A percentile compares a stretch with the other conserved stretches of the same genome.
These are phyloP conservation scores for Platycheirus rosarum DNA, from an alignment of 2,888 invertebrate genomes.

Conservation along the genomic window DNA sequence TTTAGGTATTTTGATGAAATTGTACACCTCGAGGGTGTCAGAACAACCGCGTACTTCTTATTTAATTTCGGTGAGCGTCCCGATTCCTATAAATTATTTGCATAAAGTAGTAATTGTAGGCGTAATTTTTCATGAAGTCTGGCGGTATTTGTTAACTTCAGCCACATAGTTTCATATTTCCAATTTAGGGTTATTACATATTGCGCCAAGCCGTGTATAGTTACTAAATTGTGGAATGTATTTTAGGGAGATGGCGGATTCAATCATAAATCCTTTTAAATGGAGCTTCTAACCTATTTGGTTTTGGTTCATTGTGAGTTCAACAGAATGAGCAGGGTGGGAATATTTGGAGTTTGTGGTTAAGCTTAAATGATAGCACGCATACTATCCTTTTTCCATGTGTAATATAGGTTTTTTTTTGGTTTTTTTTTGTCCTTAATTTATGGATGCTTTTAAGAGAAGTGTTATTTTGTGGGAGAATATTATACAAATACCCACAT, in stretches of 20 bases:
- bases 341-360: constrained; percentile 48
- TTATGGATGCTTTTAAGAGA: constrained; percentile 42
- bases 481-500: constrained; percentile 32
- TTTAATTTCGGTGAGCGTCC: too few relatives aligned
- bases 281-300: constrained; percentile 1
- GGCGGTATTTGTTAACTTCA: constrained; percentile 42
- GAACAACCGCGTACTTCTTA: too few relatives aligned
- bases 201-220: constrained; percentile 8
- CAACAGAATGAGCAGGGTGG: constrained; percentile 11
- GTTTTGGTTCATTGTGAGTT: constrained; percentile 4
- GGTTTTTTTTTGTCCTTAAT: constrained; percentile 1
- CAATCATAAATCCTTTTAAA: constrained; percentile 49
- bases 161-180: constrained; percentile 65
- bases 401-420: too few relatives aligned
- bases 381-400: too few relatives aligned
- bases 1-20: too few relatives aligned
- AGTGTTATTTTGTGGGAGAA: constrained; percentile 24
- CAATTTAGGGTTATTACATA: constrained; percentile 63
- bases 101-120: too few relatives aligned
- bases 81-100: constrained; percentile 17
- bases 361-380: not conserved
- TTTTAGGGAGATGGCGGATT: not conserved
- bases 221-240: constrained; percentile 24
- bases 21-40: too few relatives aligned
- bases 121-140: too few relatives aligned